Evolutionary conservation across 2,888 invertebrate genomes (phyloP).

Genomic region (Eupithecia abbreviata): DNA sequence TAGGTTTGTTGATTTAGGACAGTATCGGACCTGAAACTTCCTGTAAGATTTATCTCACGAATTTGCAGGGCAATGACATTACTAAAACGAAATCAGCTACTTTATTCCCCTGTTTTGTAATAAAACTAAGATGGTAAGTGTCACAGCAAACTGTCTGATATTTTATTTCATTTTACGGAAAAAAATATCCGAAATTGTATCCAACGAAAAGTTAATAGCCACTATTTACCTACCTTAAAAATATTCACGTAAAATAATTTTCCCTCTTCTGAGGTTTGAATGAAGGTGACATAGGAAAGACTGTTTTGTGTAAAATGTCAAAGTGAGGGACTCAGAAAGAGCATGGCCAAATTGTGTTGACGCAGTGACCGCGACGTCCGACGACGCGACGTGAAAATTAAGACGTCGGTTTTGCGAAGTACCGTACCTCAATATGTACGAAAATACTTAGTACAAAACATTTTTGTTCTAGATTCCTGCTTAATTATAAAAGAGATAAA

Average conservation of each 20-base stretch:
- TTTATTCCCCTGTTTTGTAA: not conserved
- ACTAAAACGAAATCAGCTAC: not conserved
- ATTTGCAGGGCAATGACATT: conserved; percentile 16
- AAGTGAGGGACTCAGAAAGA: conserved; percentile 65
- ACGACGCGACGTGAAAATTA: conserved; percentile 43
- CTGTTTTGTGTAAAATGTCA: conserved; percentile 78
- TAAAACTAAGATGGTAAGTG: not conserved
- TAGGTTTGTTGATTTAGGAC: conserved; percentile 44
- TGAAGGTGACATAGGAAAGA: conserved; percentile 60
- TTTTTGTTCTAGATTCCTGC: not conserved
- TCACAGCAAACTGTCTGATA: not conserved
- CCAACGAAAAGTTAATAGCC: not conserved
- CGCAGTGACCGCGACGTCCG: conserved; percentile 64
- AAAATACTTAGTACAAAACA: not conserved
- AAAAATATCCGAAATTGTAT: not conserved
- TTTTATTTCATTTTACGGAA: not conserved
- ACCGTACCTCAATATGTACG: not conserved
- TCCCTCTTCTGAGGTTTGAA: conserved; percentile 13
- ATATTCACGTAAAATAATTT: not conserved
- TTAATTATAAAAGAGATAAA: not conserved
- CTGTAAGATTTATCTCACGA: conserved; percentile 31
- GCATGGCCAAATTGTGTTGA: conserved; percentile 71
- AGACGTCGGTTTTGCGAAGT: not conserved
- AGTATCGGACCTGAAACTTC: conserved; percentile 38
- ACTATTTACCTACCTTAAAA: not conserved